Conservation (phyloP, 2,888 invertebrate genomes). For the Ochropacha duplaris region DNA sequence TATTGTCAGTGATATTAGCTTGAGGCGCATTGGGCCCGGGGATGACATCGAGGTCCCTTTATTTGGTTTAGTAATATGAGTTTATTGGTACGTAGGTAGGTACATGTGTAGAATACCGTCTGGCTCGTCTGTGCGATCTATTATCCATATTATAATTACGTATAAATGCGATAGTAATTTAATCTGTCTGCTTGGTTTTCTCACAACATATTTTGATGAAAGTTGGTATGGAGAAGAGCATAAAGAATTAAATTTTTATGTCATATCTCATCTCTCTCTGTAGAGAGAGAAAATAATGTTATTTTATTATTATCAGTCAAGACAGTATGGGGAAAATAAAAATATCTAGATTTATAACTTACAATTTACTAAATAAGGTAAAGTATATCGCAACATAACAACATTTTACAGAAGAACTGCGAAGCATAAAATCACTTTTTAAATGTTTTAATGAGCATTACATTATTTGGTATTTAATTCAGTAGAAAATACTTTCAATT, state of each 20-base stretch:
- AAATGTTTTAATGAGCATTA: background rate
- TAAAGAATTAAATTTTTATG: background rate
- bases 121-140: no score
- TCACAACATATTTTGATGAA: no score
- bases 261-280: no score
- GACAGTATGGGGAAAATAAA: background rate
- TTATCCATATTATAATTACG: no score
- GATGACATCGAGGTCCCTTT: constrained; percentile 13
- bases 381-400: constrained; percentile 9
- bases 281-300: no score
- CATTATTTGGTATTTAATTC: background rate
- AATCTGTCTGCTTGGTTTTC: no score
- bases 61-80: constrained; percentile 36
- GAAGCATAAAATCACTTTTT: background rate
- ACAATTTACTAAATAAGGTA: constrained; percentile 28
- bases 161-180: no score
- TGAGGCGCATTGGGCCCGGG: constrained; percentile 31
- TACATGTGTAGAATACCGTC: background rate
- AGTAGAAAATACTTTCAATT: background rate
- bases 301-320: background rate
- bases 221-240: no score
- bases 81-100: background rate
- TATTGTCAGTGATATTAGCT: constrained; percentile 55
- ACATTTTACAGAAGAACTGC: background rate
- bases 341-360: constrained; percentile 13